phyloP scores from a whole-genome alignment of 2,797 vertebrate species.

The Sternotherus odoratus region DNA sequence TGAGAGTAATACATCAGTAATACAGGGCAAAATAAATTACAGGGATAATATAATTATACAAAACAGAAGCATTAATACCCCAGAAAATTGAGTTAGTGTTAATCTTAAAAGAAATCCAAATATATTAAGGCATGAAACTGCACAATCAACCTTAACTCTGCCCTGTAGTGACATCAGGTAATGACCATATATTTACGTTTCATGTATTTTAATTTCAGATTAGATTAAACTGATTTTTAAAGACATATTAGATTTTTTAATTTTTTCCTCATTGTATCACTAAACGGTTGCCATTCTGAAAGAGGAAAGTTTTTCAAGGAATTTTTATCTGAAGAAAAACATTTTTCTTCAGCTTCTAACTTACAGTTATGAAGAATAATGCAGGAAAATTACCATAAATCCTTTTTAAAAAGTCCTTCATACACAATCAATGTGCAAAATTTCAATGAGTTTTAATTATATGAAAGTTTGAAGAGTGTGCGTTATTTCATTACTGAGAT shows the following conservation, averaged over 20 bases:
- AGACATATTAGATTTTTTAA: not conserved
- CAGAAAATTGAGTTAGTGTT: not conserved
- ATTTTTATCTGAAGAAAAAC: not conserved
- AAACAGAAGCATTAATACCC: not conserved
- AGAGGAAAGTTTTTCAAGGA: not conserved
- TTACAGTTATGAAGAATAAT: not conserved
- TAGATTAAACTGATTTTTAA: not conserved
- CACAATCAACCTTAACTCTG: not conserved
- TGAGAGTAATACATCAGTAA: not conserved
- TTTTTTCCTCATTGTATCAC: not conserved
- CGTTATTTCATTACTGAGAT: not conserved
- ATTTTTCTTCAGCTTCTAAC: not conserved
- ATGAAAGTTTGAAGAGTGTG: not conserved
- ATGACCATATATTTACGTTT: accelerated
- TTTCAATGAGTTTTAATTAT: not conserved
- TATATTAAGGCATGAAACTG: not conserved
- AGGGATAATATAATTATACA: not conserved
- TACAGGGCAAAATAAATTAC: not conserved
- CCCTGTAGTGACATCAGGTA: not conserved
- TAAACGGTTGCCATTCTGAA: not conserved
- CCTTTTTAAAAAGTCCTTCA: not conserved
- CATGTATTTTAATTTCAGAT: not conserved
- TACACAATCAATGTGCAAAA: not conserved
- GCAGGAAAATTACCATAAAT: not conserved
- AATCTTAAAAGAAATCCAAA: not conserved